These are phyloP conservation scores for Heterochromis multidens DNA, from an alignment of 2,113 vertebrate species.

Conservation along the genomic window DNA sequence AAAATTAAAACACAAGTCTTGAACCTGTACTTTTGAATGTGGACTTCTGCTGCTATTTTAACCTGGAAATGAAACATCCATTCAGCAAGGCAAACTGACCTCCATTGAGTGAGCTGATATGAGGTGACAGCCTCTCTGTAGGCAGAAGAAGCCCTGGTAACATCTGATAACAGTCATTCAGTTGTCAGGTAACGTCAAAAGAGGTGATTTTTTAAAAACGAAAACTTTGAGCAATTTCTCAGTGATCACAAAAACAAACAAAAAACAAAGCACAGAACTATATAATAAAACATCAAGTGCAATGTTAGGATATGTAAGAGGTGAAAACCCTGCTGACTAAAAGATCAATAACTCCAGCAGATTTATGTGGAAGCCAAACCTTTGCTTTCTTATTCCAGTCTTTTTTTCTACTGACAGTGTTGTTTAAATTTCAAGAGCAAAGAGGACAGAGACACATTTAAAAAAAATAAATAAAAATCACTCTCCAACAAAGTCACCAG, in stretches of 20 bases:
- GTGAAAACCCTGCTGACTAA: neutral
- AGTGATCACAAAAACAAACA: neutral
- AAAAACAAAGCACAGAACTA: conserved; percentile 6
- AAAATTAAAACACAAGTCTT: neutral
- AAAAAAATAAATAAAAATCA: neutral
- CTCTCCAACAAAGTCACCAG: neutral
- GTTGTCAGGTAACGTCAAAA: neutral
- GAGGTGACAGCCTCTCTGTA: neutral
- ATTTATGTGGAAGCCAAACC: conserved; percentile 21
- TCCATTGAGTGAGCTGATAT: neutral
- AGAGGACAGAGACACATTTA: neutral
- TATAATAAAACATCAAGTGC: conserved; percentile 26
- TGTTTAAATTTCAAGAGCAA: conserved; percentile 22
- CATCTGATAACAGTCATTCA: neutral
- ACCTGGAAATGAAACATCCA: neutral
- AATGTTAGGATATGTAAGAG: conserved; percentile 24
- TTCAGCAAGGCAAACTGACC: neutral
- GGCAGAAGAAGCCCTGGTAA: neutral
- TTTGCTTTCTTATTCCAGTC: neutral
- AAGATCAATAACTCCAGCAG: conserved; percentile 34
- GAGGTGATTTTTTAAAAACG: neutral
- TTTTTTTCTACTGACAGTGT: neutral
- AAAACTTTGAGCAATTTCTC: neutral
- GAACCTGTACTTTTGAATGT: neutral
- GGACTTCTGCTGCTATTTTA: neutral